These are phyloP conservation scores for Alcedo quadribrachys DNA, from an alignment of 2,797 vertebrate species.

Conservation along the genomic window DNA sequence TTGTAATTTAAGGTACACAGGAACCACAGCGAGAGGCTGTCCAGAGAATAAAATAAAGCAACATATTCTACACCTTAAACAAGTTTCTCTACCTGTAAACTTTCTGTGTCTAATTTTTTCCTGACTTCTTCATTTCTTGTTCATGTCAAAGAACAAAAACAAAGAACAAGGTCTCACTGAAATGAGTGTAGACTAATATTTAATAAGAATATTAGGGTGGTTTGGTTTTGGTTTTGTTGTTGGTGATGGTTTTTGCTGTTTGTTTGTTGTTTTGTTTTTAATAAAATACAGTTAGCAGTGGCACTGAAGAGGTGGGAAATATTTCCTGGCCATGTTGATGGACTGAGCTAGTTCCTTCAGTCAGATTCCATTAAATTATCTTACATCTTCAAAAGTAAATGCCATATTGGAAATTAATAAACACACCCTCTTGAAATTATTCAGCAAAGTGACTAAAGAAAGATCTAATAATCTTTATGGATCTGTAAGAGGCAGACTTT, in stretches of 20 bases:
- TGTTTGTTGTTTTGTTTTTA: neutral
- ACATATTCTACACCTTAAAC: neutral
- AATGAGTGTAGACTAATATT: slow-evolving; percentile 3
- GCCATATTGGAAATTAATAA: neutral
- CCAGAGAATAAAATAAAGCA: neutral
- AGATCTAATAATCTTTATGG: neutral
- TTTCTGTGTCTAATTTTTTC: neutral
- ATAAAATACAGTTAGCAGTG: neutral
- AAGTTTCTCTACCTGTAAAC: neutral
- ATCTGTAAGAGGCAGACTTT: neutral
- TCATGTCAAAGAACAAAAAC: neutral
- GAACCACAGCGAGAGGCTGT: neutral
- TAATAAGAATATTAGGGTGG: neutral
- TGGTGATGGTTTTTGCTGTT: no score
- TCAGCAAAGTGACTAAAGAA: neutral
- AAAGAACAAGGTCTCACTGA: neutral
- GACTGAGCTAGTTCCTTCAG: neutral
- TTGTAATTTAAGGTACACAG: neutral
- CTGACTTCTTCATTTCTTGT: neutral
- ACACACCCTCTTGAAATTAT: neutral
- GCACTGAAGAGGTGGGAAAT: neutral
- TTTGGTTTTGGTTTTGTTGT: neutral
- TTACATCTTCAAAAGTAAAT: neutral
- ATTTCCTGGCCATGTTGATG: neutral
- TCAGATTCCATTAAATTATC: neutral